Conservation (phyloP, 1,140 invertebrate genomes). For the Leptonema lineaticorne region DNA sequence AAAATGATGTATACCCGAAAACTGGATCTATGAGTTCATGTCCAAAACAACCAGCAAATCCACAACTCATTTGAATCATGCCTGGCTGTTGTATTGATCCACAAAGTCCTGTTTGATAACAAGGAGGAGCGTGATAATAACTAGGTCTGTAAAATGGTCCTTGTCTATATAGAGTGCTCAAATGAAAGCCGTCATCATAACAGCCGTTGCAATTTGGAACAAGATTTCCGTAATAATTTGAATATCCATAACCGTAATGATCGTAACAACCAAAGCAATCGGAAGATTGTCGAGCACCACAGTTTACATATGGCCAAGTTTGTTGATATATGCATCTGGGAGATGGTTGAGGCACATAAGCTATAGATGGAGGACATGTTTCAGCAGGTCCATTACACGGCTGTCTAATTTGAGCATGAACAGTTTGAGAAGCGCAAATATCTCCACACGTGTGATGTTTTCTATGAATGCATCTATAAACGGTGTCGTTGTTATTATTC, state of each 20-base stretch:
- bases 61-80: neutral
- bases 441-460: slow-evolving; percentile 36
- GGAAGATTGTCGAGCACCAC: slow-evolving; percentile 17
- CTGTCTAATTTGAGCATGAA: slow-evolving; percentile 38
- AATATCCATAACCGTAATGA: slow-evolving; percentile 38
- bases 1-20: slow-evolving; percentile 32
- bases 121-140: slow-evolving; percentile 38
- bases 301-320: slow-evolving; percentile 37
- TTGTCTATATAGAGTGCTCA: slow-evolving; percentile 32
- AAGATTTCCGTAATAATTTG: slow-evolving; percentile 23
- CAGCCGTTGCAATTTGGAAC: slow-evolving; percentile 32
- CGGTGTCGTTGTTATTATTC: neutral
- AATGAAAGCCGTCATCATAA: slow-evolving; percentile 37
- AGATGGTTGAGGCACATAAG: slow-evolving; percentile 36
- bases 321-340: slow-evolving; percentile 31
- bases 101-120: neutral
- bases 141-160: slow-evolving; percentile 36
- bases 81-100: neutral
- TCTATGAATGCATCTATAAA: slow-evolving; percentile 31
- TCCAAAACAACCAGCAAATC: slow-evolving; percentile 34
- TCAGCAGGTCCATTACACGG: slow-evolving; percentile 21
- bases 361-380: slow-evolving; percentile 23
- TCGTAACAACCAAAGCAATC: slow-evolving; percentile 40
- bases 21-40: slow-evolving; percentile 35
- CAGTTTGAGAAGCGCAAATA: slow-evolving; percentile 23